A percentile compares a stretch with the other conserved stretches of the same genome.
Evolutionary conservation across 1,140 invertebrate species (phyloP).

Genomic region (Aphis gossypii): DNA sequence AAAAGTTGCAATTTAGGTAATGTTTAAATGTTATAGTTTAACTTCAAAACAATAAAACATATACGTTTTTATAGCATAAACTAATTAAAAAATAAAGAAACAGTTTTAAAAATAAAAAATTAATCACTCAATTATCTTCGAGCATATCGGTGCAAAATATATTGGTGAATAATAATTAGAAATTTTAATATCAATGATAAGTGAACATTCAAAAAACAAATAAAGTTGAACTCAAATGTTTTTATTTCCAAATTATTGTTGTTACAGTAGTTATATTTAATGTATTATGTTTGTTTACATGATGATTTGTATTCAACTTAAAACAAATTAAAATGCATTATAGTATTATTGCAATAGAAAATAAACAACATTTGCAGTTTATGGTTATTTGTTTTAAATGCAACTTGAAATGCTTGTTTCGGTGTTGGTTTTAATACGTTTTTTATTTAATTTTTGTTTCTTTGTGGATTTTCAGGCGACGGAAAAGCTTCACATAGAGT

Average conservation of each 20-base stretch:
- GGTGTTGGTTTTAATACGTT: background rate
- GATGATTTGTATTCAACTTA: background rate
- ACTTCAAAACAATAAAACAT: too few species aligned
- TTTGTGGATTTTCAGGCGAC: background rate
- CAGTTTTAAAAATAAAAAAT: background rate
- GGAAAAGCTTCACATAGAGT: background rate
- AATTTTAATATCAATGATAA: background rate
- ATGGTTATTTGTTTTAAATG: background rate
- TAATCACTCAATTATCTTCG: background rate
- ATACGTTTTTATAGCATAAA: too few species aligned
- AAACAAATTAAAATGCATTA: background rate
- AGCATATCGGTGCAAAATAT: background rate
- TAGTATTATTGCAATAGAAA: background rate
- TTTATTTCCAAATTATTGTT: background rate
- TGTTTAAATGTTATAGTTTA: too few species aligned
- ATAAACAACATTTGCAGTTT: background rate
- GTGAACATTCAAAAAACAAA: background rate
- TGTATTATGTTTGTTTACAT: background rate
- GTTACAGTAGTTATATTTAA: background rate
- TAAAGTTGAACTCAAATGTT: background rate
- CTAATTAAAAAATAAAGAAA: background rate
- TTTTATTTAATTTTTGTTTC: slow-evolving; percentile 1
- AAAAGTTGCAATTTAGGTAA: too few species aligned
- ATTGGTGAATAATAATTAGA: background rate
- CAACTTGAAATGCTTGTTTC: background rate